phyloP scores from a whole-genome alignment of 2,888 invertebrate species.

The Sesamia inferens region DNA sequence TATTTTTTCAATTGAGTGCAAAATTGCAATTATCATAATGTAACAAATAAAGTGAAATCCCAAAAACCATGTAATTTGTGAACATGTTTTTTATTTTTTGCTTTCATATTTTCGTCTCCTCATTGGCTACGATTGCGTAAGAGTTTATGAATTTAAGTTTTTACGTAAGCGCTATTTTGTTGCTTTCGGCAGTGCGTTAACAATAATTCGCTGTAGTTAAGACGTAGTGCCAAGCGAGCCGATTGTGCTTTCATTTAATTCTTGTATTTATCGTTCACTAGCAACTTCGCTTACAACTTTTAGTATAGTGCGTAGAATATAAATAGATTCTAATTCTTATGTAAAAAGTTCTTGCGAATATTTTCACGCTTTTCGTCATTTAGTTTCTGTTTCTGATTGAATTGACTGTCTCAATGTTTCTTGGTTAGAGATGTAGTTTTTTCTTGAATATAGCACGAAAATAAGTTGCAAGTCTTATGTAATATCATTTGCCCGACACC shows the following conservation, averaged over 20 bases:
- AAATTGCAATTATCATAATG: constrained; percentile 37
- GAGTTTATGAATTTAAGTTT: constrained; percentile 45
- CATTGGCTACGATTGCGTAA: constrained; percentile 50
- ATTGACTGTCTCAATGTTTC: constrained; percentile 30
- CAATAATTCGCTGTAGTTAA: constrained; percentile 56
- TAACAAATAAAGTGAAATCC: constrained; percentile 40
- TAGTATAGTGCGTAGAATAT: constrained; percentile 41
- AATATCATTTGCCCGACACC: not conserved
- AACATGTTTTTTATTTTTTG: constrained; percentile 17
- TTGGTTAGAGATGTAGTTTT: not conserved
- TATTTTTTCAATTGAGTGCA: constrained; percentile 51
- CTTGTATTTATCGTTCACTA: constrained; percentile 53
- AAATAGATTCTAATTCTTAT: constrained; percentile 29
- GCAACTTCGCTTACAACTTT: constrained; percentile 34
- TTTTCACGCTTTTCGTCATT: constrained; percentile 26
- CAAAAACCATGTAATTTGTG: constrained; percentile 14
- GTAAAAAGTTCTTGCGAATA: constrained; percentile 15
- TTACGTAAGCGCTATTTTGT: constrained; percentile 45
- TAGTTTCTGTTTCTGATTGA: constrained; percentile 37
- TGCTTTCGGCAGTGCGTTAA: constrained; percentile 38
- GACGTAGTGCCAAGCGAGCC: constrained; percentile 48
- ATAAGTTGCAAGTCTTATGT: not conserved
- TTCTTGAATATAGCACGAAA: not conserved
- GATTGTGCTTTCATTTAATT: constrained; percentile 42
- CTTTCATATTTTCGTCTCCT: constrained; percentile 26